These are phyloP conservation scores for Lithophane leautieri DNA, from an alignment of 2,888 invertebrate genomes.

Conservation along the genomic window DNA sequence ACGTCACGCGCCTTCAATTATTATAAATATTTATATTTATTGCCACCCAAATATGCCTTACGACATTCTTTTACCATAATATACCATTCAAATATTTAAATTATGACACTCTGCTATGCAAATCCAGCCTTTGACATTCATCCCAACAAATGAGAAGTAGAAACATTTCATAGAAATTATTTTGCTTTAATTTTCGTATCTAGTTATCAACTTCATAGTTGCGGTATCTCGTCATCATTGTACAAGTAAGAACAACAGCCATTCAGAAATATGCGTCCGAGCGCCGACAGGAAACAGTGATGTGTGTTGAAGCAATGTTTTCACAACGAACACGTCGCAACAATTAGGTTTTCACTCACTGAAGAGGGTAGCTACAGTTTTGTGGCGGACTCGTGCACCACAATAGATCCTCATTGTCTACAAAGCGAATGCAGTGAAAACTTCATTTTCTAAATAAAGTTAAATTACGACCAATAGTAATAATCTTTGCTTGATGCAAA, in stretches of 20 bases:
- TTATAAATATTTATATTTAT: constrained; percentile 71
- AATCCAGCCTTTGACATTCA: constrained; percentile 50
- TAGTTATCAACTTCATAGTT: constrained; percentile 70
- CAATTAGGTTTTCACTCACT: constrained; percentile 86
- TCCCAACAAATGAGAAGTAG: constrained; percentile 26
- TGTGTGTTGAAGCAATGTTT: constrained; percentile 86
- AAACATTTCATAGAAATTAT: constrained; percentile 53
- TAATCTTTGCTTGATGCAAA: constrained; percentile 72
- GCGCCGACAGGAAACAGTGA: constrained; percentile 82
- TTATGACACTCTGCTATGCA: constrained; percentile 36
- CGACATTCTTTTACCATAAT: constrained; percentile 15
- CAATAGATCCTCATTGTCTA: constrained; percentile 79
- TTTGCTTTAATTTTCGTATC: constrained; percentile 69
- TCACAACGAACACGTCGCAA: constrained; percentile 78
- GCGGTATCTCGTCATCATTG: constrained; percentile 80
- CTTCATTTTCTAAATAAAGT: constrained; percentile 69
- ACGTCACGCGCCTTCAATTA: constrained; percentile 75
- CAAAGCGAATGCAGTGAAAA: constrained; percentile 73
- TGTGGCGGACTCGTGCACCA: constrained; percentile 75
- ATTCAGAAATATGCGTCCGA: constrained; percentile 86
- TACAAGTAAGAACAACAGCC: constrained; percentile 88
- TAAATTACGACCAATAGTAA: constrained; percentile 65
- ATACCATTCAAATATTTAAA: constrained; percentile 49
- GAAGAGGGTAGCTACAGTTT: constrained; percentile 85
- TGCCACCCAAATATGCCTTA: constrained; percentile 44